These are phyloP conservation scores for Aromia moschata DNA, from an alignment of 2,888 invertebrate genomes.

Conservation along the genomic window DNA sequence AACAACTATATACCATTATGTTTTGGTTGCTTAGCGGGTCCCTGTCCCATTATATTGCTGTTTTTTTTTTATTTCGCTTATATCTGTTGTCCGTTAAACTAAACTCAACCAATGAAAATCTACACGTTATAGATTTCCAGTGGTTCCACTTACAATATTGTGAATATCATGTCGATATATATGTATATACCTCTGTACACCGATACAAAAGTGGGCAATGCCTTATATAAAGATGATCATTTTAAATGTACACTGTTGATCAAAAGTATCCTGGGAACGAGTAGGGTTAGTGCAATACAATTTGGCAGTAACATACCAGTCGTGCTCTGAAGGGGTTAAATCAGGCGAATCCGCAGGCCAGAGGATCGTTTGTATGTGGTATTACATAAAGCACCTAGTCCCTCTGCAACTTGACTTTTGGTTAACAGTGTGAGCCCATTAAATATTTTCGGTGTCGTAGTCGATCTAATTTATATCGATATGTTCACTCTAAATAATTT, in stretches of 20 bases:
- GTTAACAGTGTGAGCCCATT: neutral
- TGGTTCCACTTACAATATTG: constrained; percentile 20
- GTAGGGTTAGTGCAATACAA: no score
- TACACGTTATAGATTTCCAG: constrained; percentile 14
- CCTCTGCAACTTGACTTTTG: no score
- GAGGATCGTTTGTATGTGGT: no score
- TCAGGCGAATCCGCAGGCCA: no score
- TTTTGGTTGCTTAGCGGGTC: constrained; percentile 56
- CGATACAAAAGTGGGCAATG: no score
- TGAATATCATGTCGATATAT: constrained; percentile 29
- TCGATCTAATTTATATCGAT: constrained; percentile 31
- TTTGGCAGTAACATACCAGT: no score
- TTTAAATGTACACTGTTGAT: no score
- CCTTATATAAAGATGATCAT: no score
- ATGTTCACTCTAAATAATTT: constrained; percentile 30
- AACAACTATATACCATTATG: constrained; percentile 19
- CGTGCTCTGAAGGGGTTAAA: no score
- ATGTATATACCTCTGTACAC: no score
- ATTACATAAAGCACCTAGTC: no score
- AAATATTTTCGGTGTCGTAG: constrained; percentile 18
- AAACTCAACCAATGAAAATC: constrained; percentile 23
- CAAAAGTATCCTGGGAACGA: no score
- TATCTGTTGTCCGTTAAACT: constrained; percentile 35
- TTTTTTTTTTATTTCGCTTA: constrained; percentile 46
- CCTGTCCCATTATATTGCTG: constrained; percentile 49